phyloP scores from a whole-genome alignment of 2,113 vertebrate genomes.

The Chlamydotis undulata region DNA sequence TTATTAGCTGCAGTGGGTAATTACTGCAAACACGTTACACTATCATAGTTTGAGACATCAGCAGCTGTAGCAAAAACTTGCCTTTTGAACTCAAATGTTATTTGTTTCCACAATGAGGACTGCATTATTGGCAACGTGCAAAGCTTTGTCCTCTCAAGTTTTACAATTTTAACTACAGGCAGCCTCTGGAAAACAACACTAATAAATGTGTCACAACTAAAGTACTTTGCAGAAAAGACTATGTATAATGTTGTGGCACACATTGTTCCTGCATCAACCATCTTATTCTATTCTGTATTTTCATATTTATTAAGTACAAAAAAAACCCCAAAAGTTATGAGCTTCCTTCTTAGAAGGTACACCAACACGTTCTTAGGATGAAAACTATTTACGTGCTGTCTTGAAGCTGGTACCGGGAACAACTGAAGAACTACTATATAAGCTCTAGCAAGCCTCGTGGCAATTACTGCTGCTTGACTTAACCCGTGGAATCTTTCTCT shows the following conservation, averaged over 20 bases:
- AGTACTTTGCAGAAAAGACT: neutral
- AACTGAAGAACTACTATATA: neutral
- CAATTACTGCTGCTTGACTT: neutral
- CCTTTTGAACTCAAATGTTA: neutral
- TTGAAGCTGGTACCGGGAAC: neutral
- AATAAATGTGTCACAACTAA: neutral
- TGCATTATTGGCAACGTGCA: rapidly evolving
- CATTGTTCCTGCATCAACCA: neutral
- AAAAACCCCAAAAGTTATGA: neutral
- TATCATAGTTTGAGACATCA: neutral
- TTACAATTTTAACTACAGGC: neutral
- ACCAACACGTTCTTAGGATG: too few species aligned
- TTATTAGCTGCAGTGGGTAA: neutral
- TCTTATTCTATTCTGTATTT: neutral
- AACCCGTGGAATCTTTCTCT: neutral
- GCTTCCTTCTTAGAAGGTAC: neutral
- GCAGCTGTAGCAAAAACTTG: neutral
- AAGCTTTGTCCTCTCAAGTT: neutral
- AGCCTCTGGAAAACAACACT: neutral
- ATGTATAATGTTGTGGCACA: neutral
- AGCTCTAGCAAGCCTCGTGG: rapidly evolving
- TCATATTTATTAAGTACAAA: neutral
- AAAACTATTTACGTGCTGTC: neutral
- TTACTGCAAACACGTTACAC: neutral
- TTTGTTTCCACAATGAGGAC: neutral